Evolutionary conservation across 2,888 invertebrate species (phyloP).

Genomic region (Ophioninae sp.): DNA sequence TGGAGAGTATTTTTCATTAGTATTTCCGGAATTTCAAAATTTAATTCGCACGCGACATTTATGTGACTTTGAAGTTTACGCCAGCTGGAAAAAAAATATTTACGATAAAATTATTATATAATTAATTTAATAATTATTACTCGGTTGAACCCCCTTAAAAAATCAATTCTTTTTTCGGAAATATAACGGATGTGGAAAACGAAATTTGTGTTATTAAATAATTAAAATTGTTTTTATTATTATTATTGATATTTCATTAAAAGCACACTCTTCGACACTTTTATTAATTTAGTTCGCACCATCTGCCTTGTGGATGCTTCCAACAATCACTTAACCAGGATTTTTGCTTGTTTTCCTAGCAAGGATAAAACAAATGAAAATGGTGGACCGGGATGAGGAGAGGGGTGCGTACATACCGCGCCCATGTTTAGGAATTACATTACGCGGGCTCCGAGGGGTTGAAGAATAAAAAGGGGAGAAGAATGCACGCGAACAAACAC

Average conservation of each 20-base stretch:
- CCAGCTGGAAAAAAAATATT: too few relatives aligned
- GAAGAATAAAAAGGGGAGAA: conserved; percentile 5
- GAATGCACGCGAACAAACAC: neutral
- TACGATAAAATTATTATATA: too few relatives aligned
- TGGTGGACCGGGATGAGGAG: neutral
- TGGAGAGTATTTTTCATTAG: too few relatives aligned
- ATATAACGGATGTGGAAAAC: too few relatives aligned
- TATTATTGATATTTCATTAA: neutral
- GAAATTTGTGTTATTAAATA: too few relatives aligned
- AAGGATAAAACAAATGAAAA: conserved; percentile 20
- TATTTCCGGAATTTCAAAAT: too few relatives aligned
- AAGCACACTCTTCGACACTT: neutral
- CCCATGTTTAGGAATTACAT: conserved; percentile 71
- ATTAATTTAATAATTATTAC: too few relatives aligned
- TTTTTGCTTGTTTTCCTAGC: conserved; percentile 20
- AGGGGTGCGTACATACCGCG: conserved; percentile 64
- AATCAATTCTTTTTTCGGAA: too few relatives aligned
- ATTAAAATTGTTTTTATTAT: neutral
- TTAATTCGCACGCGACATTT: too few relatives aligned
- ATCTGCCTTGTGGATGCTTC: neutral
- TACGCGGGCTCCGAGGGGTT: conserved; percentile 24
- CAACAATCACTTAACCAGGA: conserved; percentile 11
- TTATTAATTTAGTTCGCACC: neutral
- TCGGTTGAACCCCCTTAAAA: too few relatives aligned
- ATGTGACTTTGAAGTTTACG: too few relatives aligned